phyloP scores from a whole-genome alignment of 2,113 vertebrate species.

The Tautogolabrus adspersus region DNA sequence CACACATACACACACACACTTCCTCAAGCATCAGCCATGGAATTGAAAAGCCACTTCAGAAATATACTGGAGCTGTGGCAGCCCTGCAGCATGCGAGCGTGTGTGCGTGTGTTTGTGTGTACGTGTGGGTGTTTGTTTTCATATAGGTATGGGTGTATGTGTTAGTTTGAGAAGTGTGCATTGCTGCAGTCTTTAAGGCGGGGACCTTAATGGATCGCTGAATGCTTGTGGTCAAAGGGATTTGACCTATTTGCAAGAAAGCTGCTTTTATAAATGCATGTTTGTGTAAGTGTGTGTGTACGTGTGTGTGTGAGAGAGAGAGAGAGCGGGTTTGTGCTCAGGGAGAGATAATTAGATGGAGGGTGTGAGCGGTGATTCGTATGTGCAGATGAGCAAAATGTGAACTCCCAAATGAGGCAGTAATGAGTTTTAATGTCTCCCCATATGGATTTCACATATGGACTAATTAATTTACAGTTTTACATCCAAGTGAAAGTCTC shows the following conservation, averaged over 20 bases:
- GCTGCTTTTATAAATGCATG: not conserved
- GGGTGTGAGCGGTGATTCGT: slow-evolving; percentile 11
- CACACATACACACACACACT: slow-evolving; percentile 41
- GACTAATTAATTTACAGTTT: slow-evolving; percentile 41
- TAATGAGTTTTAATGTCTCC: slow-evolving; percentile 44
- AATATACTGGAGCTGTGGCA: slow-evolving; percentile 67
- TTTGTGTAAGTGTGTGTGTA: not conserved
- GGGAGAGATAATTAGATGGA: not conserved
- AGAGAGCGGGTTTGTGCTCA: not conserved
- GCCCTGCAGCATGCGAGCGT: slow-evolving; percentile 46
- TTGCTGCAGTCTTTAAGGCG: slow-evolving; percentile 8
- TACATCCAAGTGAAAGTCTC: slow-evolving; percentile 1
- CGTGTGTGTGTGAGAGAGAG: not conserved
- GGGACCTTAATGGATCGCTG: slow-evolving; percentile 16
- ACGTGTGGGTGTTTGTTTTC: slow-evolving; percentile 1
- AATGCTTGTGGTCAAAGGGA: slow-evolving; percentile 28
- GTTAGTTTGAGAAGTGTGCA: slow-evolving; percentile 5
- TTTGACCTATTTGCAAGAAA: slow-evolving; percentile 49
- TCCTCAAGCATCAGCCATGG: slow-evolving; percentile 76
- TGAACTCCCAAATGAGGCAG: slow-evolving; percentile 19
- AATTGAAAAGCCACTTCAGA: slow-evolving; percentile 88
- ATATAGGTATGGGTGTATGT: not conserved
- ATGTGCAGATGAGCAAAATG: not conserved
- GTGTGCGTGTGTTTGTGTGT: slow-evolving; percentile 30
- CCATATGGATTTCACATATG: slow-evolving; percentile 49